Evolutionary conservation across 1,140 invertebrate genomes (phyloP).

Genomic region (Chrysopa pallens): DNA sequence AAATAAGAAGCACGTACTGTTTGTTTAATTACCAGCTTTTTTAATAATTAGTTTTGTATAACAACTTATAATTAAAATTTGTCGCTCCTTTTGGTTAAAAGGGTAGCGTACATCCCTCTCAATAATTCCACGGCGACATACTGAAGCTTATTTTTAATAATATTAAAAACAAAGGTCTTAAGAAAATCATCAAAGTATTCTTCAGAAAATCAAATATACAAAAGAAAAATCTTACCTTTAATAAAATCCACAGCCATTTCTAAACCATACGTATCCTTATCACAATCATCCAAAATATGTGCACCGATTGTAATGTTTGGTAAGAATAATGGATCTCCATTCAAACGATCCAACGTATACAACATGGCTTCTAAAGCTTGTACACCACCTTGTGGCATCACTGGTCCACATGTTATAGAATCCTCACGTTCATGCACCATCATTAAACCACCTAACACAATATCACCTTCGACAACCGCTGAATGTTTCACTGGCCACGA

Average conservation of each 20-base stretch:
- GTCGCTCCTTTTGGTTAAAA: too few species aligned
- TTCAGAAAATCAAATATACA: not conserved
- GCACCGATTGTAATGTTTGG: slow-evolving; percentile 71
- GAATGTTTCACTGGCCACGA: slow-evolving; percentile 72
- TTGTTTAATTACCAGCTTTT: too few species aligned
- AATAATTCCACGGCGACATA: too few species aligned
- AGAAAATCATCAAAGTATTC: not conserved
- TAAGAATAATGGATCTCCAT: slow-evolving; percentile 37
- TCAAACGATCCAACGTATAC: slow-evolving; percentile 74
- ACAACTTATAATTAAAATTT: too few species aligned
- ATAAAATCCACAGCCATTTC: slow-evolving; percentile 96
- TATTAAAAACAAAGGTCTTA: too few species aligned
- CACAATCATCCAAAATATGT: slow-evolving; percentile 86
- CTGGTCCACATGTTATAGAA: slow-evolving; percentile 62
- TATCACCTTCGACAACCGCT: slow-evolving; percentile 65
- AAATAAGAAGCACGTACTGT: too few species aligned
- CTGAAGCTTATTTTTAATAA: too few species aligned
- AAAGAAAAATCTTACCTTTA: slow-evolving; percentile 57
- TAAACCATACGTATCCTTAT: slow-evolving; percentile 88
- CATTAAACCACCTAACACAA: slow-evolving; percentile 79
- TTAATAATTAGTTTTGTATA: too few species aligned
- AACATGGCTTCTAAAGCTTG: slow-evolving; percentile 86
- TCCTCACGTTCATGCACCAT: slow-evolving; percentile 91
- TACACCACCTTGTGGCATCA: slow-evolving; percentile 88
- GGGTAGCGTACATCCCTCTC: too few species aligned